Percentiles rank a stretch among this genome's conserved stretches.
Conservation (phyloP, 92 coral and sea anemone species). For the Palythoa caribaeorum region DNA sequence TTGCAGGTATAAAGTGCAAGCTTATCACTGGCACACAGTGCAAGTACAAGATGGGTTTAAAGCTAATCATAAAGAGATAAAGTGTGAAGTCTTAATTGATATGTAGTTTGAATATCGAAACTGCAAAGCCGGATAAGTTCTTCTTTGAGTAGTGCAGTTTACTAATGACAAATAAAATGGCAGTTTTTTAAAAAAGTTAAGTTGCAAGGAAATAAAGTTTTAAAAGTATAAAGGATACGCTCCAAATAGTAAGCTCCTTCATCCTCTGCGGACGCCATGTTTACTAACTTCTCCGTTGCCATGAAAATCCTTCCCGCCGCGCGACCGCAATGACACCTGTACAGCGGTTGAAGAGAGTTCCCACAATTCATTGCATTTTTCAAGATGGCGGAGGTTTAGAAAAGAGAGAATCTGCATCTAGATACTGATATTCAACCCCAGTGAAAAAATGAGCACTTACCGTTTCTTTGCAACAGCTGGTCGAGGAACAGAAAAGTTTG, state of each 20-base stretch:
- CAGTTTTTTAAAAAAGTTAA: background rate
- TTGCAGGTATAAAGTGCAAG: too few species aligned
- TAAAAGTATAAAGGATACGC: conserved; percentile 82
- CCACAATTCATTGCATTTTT: conserved; percentile 27
- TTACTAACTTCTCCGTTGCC: conserved; percentile 72
- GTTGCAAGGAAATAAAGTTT: background rate
- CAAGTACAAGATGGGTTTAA: too few species aligned
- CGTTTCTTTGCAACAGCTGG: conserved; percentile 45
- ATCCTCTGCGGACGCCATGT: conserved; percentile 91
- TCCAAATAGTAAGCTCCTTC: conserved; percentile 89
- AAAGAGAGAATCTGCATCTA: background rate
- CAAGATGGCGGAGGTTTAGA: conserved; percentile 34
- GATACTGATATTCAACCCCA: background rate
- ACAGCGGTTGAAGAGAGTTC: conserved; percentile 13
- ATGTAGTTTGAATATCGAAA: too few species aligned
- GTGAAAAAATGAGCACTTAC: background rate
- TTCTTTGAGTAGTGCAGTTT: background rate
- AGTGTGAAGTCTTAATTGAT: too few species aligned
- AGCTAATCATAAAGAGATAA: too few species aligned
- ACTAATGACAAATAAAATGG: background rate
- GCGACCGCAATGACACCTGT: conserved; percentile 26
- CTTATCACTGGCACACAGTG: too few species aligned
- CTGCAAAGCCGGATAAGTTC: conserved; percentile 4
- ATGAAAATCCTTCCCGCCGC: conserved; percentile 62
- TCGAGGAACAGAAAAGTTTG: conserved; percentile 49